Base-by-base conservation (phyloP, 2,888 invertebrate genomes). In the Eupelmus urozonus region DNA sequence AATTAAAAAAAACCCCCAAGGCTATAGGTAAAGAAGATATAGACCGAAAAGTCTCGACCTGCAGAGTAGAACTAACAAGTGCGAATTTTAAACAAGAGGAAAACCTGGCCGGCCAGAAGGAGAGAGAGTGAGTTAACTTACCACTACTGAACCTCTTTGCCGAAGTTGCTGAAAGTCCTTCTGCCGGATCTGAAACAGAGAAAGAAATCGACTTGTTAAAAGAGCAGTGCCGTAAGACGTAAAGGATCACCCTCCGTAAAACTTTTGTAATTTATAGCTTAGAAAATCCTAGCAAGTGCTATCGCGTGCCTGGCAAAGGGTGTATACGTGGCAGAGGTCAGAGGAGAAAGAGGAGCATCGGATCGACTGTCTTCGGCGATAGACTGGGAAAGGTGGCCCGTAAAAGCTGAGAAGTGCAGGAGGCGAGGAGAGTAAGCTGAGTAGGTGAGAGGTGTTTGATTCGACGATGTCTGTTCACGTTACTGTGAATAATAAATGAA, bases 211-310 rank as follows among this genome's bases (percentile, higher is more conserved):
- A 81, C 80, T 81, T 72, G 76, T 79, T 79, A 76, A 72, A 63
- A 67, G 78, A 74, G 71, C 79, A 73, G 65, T 53, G 76, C 79
- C 78, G 80, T 78, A 80, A 78, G 71, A 76, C 71, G 82, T 82
- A 80, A 80, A 79, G 80, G 80, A 76, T 72, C 60, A 71, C n/a
- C n/a, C n/a, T n/a, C n/a, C 59, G 27, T 76, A 79, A 81, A 87
- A 87, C 85, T 87, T 87, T 87, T 76, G 85, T 84, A 87, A 87
- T 87, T 87, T 87, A 87, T 84, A 84, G 84, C 81, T 67, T 72
- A 82, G 82, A 84, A 85, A 87, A 86, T 85, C 81, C 80, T 81
- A 81, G 82, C 77, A 83, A 82, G 82, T 59, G 81, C 76, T 83
- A 83, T 86, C 82, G 85, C 84, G 82, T 82, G 83, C 82, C n/a